phyloP scores from a whole-genome alignment of 2,113 vertebrate genomes.

The Malurus alboscapulatus region DNA sequence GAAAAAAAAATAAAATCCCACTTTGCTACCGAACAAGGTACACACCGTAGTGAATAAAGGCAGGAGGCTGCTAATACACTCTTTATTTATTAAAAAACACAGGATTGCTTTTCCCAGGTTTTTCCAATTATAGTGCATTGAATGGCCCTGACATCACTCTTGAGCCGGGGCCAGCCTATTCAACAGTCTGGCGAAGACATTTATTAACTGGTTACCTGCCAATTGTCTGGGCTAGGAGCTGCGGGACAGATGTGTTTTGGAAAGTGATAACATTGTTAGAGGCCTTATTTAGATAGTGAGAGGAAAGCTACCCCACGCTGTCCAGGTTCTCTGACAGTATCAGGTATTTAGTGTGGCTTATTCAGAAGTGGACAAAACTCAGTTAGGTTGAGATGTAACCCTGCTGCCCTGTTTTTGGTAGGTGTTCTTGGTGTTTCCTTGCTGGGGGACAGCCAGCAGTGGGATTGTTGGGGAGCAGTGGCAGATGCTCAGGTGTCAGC shows the following conservation, averaged over 20 bases:
- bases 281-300: constrained; percentile 58
- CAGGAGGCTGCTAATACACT: constrained; percentile 44
- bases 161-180: constrained; percentile 82
- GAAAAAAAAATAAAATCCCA: not conserved
- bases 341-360: constrained; percentile 23
- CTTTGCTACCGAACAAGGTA: constrained; percentile 56
- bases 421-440: not conserved
- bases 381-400: not conserved
- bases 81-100: constrained; percentile 64
- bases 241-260: constrained; percentile 75
- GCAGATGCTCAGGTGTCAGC: not conserved
- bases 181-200: constrained; percentile 76
- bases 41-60: constrained; percentile 16
- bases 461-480: not conserved
- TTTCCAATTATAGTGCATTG: constrained; percentile 84
- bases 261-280: constrained; percentile 78
- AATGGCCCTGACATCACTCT: constrained; percentile 84
- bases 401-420: not conserved
- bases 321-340: constrained; percentile 14
- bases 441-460: not conserved
- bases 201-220: constrained; percentile 84
- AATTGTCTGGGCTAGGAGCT: constrained; percentile 77
- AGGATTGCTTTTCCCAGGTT: constrained; percentile 74
- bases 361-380: not conserved
- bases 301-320: constrained; percentile 31